Percentiles rank a stretch among this genome's conserved stretches.
Evolutionary conservation across 2,113 vertebrate species (phyloP).

Genomic region (Perccottus glenii): DNA sequence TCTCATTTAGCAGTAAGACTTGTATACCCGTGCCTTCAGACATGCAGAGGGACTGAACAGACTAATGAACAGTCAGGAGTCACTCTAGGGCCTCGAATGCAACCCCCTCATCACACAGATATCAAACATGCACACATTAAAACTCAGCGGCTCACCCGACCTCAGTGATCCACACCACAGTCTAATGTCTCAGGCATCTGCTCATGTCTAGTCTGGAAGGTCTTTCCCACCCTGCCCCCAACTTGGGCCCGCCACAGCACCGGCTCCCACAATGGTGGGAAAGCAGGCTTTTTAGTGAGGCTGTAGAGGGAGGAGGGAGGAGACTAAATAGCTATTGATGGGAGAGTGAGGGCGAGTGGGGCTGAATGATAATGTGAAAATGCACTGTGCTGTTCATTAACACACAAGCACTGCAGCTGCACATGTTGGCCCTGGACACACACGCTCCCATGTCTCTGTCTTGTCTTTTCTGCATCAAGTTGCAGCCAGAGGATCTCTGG

Average conservation of each 20-base stretch:
- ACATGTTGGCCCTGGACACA: conserved; percentile 70
- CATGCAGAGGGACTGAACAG: conserved; percentile 72
- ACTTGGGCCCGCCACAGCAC: conserved; percentile 61
- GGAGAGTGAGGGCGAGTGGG: conserved; percentile 53
- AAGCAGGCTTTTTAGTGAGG: conserved; percentile 66
- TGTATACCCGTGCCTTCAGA: conserved; percentile 72
- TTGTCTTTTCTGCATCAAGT: conserved; percentile 39
- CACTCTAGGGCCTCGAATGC: conserved; percentile 56
- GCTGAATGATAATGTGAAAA: conserved; percentile 80
- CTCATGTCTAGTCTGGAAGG: conserved; percentile 80
- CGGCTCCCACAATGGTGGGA: conserved; percentile 79
- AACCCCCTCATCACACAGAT: conserved; percentile 55
- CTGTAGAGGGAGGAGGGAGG: conserved; percentile 23
- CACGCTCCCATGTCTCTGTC: conserved; percentile 56
- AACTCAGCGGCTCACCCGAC: conserved; percentile 69
- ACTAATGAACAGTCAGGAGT: conserved; percentile 80
- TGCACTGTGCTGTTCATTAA: conserved; percentile 75
- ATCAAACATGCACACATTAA: conserved; percentile 74
- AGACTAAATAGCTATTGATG: conserved; percentile 67
- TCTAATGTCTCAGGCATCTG: conserved; percentile 82
- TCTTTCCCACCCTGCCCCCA: conserved; percentile 80
- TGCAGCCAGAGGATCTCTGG: conserved; percentile 24
- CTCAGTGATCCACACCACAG: conserved; percentile 73
- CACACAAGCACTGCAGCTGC: conserved; percentile 75
- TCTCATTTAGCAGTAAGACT: conserved; percentile 53